Conservation (phyloP, 2,888 invertebrate species). For the Rhagonycha lutea region DNA sequence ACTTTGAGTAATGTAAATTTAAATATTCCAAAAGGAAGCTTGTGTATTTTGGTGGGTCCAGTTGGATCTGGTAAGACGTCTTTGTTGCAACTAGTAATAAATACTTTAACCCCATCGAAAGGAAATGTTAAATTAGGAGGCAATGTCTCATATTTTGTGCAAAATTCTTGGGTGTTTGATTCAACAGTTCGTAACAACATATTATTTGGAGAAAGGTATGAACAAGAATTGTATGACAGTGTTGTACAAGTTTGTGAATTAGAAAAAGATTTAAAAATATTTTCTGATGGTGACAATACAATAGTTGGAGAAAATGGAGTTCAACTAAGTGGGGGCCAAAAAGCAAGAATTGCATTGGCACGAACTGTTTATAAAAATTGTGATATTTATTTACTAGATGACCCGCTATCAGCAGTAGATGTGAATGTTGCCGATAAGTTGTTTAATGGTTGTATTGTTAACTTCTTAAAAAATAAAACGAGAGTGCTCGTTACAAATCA, state of each 20-base stretch:
- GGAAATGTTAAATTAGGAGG: slow-evolving; percentile 62
- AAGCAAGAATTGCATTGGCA: slow-evolving; percentile 77
- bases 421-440: slow-evolving; percentile 76
- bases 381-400: slow-evolving; percentile 77
- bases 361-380: slow-evolving; percentile 78
- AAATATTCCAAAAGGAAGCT: slow-evolving; percentile 56
- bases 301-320: slow-evolving; percentile 73
- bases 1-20: slow-evolving; percentile 51
- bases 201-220: slow-evolving; percentile 63
- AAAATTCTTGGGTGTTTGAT: slow-evolving; percentile 69
- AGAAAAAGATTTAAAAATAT: slow-evolving; percentile 66
- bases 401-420: slow-evolving; percentile 81
- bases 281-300: slow-evolving; percentile 59
- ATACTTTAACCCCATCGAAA: slow-evolving; percentile 59
- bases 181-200: slow-evolving; percentile 70
- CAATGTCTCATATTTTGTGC: slow-evolving; percentile 64
- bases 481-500: slow-evolving; percentile 76
- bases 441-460: slow-evolving; percentile 72
- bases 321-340: slow-evolving; percentile 79
- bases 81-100: slow-evolving; percentile 59
- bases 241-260: slow-evolving; percentile 65
- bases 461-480: slow-evolving; percentile 61
- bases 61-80: slow-evolving; percentile 83
- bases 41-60: slow-evolving; percentile 81
- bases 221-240: slow-evolving; percentile 54